phyloP scores from a whole-genome alignment of 2,888 invertebrate genomes.

The Aporophyla nigra region DNA sequence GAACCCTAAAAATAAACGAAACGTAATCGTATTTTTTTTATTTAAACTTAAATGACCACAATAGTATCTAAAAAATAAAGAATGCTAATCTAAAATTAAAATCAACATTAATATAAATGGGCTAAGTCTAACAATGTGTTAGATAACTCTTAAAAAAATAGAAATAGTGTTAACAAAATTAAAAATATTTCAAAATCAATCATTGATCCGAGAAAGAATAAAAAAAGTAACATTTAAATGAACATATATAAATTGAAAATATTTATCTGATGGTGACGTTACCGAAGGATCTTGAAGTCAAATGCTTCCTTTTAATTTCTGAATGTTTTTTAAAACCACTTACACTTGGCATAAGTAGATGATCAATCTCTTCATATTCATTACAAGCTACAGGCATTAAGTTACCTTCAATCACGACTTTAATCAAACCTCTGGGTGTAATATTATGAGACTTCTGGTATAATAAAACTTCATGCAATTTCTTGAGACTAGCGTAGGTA shows the following conservation, averaged over 20 bases:
- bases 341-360: slow-evolving; percentile 31
- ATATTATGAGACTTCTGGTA: slow-evolving; percentile 71
- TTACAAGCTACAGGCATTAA: slow-evolving; percentile 73
- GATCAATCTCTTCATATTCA: slow-evolving; percentile 72
- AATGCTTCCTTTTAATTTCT: background rate
- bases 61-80: background rate
- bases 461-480: slow-evolving; percentile 71
- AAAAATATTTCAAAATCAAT: background rate
- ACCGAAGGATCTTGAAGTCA: background rate
- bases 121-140: background rate
- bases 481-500: slow-evolving; percentile 71
- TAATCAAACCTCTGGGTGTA: slow-evolving; percentile 77
- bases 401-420: slow-evolving; percentile 80
- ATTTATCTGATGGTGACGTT: too few species aligned
- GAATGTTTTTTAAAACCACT: background rate
- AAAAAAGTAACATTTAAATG: background rate
- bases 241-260: too few species aligned
- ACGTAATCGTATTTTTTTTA: background rate
- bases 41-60: background rate
- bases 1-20: too few species aligned
- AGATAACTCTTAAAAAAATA: background rate
- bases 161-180: background rate
- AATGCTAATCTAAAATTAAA: slow-evolving; percentile 13
- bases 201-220: background rate
- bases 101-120: background rate